These are phyloP conservation scores for Gephyroberyx darwinii DNA, from an alignment of 2,797 vertebrate species.

Conservation along the genomic window DNA sequence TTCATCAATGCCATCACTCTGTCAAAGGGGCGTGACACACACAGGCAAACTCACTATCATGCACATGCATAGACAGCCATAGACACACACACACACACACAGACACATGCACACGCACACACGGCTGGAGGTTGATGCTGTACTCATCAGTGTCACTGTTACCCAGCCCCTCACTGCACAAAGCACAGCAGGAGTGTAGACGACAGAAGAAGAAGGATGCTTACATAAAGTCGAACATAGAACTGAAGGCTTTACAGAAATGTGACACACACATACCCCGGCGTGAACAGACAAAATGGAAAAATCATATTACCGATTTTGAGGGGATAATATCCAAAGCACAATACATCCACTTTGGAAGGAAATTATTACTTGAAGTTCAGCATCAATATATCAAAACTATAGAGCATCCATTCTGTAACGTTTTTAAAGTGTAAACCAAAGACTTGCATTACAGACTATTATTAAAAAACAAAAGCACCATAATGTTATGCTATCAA, in stretches of 20 bases:
- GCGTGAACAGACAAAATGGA: conserved; percentile 43
- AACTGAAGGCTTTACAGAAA: conserved; percentile 46
- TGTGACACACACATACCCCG: conserved; percentile 53
- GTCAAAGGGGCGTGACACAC: conserved; percentile 65
- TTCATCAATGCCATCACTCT: conserved; percentile 63
- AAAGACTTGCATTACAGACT: conserved; percentile 25
- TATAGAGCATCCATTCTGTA: background rate
- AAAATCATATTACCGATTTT: background rate
- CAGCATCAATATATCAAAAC: no score
- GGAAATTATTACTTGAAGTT: no score
- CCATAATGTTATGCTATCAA: conserved; percentile 5
- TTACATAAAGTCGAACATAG: conserved; percentile 53
- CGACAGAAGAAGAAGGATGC: conserved; percentile 53
- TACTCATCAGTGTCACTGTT: conserved; percentile 73
- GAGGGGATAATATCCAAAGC: background rate
- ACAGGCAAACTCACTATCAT: conserved; percentile 47
- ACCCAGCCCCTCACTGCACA: conserved; percentile 61
- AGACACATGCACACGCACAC: conserved; percentile 11
- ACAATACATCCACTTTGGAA: conserved; percentile 2
- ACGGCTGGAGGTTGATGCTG: conserved; percentile 65
- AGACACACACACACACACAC: conserved; percentile 27
- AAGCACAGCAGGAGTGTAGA: conserved; percentile 64
- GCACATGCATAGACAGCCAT: conserved; percentile 43
- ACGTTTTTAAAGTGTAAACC: background rate
- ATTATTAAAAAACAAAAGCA: conserved; percentile 16